Evolutionary conservation across 2,113 vertebrate genomes (phyloP), one percentile per base, ranked within the genome.

Genomic region (Desmodus rotundus): DNA sequence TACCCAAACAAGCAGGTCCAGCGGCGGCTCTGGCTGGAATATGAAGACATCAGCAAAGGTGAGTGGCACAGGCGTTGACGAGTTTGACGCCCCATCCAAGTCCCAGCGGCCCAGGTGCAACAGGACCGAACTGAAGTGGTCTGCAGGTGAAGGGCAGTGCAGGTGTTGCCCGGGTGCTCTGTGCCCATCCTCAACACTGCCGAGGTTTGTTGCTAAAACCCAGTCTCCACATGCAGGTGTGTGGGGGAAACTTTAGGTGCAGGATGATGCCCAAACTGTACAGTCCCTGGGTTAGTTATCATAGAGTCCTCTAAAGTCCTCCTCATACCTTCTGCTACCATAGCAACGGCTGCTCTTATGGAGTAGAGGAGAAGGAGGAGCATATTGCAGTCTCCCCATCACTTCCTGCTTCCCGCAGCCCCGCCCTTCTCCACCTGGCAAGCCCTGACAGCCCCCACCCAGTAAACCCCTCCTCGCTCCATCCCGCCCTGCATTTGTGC

Each of bases 1-100:
- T 99, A 99, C 97, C 99, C 99, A 97, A 99, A 99, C 97, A 99
- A 99, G 76, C 99, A 99, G 98, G 99, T 99, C 90, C 99, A 99
- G 98, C 98, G 99, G 54, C 99, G 99, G 98, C 99, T 99, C 97
- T 99, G 99, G 99, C 97, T 99, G 85, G 99, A 99, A 96, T 99
- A 99, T n/a, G 99, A 99, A 98, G 99, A 99, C 97, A 99, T 99
- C 96, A 99, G 99, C 98, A 99, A 99, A 99, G 99, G 99, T 99
- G 97, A 95, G 96, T 93, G 52, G 12, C 5, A 0, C 14, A 36
- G 47, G 24, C 1, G 1, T 11, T 14, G n/a, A 65, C 43, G 16
- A 20, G 5, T 24, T 47, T 81, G 43, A 3, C 11, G 33, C 26
- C 45, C n/a, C 3, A 1, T 17, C 12, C 31, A 50, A 58, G 15